Conservation (phyloP, 2,113 vertebrate species). For the Labeo catla region DNA sequence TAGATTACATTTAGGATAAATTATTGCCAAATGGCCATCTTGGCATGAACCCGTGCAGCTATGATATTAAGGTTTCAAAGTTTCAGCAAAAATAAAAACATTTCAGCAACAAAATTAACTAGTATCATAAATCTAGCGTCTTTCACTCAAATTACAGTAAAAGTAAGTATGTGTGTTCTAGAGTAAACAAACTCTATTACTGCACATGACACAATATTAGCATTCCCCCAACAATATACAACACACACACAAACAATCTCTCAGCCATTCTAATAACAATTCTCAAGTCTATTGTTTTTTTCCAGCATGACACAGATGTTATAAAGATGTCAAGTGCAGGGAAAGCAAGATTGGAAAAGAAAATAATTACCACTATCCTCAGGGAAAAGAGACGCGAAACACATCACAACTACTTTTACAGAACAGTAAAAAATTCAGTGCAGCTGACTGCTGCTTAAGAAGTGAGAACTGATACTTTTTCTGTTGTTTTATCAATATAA, state of each 20-base stretch:
- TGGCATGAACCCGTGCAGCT: too few relatives aligned
- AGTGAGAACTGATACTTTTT: not conserved
- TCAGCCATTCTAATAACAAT: not conserved
- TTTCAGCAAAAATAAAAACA: too few relatives aligned
- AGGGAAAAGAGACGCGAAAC: not conserved
- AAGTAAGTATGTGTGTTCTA: too few relatives aligned
- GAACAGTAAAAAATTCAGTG: not conserved
- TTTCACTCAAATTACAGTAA: too few relatives aligned
- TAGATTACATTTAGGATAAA: too few relatives aligned
- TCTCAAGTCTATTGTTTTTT: not conserved
- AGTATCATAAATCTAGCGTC: too few relatives aligned
- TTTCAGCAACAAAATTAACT: too few relatives aligned
- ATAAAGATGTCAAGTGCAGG: constrained; percentile 10
- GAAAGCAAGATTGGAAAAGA: not conserved
- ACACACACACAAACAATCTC: not conserved
- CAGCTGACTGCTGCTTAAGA: not conserved
- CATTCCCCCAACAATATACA: not conserved
- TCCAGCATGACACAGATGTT: constrained; percentile 9
- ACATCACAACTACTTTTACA: constrained; percentile 3
- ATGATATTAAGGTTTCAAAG: too few relatives aligned
- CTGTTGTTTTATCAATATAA: not conserved
- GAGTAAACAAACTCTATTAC: too few relatives aligned
- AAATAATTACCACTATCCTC: not conserved
- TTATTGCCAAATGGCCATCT: too few relatives aligned
- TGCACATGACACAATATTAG: too few relatives aligned